Evolutionary conservation across 2,113 vertebrate species (phyloP), one percentile per base, ranked within the genome.

Genomic region (Anarrhichthys ocellatus): DNA sequence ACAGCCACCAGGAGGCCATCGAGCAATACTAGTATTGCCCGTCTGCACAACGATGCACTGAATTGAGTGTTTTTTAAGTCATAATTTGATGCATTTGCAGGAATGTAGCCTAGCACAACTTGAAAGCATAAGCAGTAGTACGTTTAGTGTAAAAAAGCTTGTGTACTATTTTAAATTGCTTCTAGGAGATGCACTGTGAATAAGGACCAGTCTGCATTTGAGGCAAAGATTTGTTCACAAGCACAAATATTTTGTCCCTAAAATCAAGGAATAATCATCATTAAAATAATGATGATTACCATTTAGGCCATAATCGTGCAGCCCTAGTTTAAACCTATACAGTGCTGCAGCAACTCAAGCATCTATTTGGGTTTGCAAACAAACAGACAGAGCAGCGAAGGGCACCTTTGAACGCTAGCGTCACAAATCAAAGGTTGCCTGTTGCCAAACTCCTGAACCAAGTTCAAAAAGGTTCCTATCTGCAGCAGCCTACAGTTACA

Each of bases 381-480:
- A 93, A 69, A 90, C 81, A 83, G 69, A 85, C 77, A 71, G 52
- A 80, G 78, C 67, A 73, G 80, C 63, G 86, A 91, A 76, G 88
- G 86, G 82, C 87, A 94, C 92, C 93, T 94, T 95, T 94, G 93
- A 92, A 89, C 90, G 58, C 61, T 66, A 76, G 74, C 74, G 80
- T 86, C 24, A 46, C 82, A 80, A 90, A 88, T 90, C 92, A 95
- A 95, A 94, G 93, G 92, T 94, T 89, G 80, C 59, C 70, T 87
- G 65, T 94, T 92, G 83, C 92, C 90, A 93, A 89, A 93, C 82
- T 87, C 76, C 80, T 84, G 78, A 89, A 82, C 74, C 88, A 88
- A 92, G 92, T 94, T 94, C 89, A 91, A 88, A 87, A 76, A 71
- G 88, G 84, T 77, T 81, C 71, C 72, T 73, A 84, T 88, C 81